These are phyloP conservation scores for Sebastes trivittatus DNA, from an alignment of 2,797 vertebrate species.

Conservation along the genomic window DNA sequence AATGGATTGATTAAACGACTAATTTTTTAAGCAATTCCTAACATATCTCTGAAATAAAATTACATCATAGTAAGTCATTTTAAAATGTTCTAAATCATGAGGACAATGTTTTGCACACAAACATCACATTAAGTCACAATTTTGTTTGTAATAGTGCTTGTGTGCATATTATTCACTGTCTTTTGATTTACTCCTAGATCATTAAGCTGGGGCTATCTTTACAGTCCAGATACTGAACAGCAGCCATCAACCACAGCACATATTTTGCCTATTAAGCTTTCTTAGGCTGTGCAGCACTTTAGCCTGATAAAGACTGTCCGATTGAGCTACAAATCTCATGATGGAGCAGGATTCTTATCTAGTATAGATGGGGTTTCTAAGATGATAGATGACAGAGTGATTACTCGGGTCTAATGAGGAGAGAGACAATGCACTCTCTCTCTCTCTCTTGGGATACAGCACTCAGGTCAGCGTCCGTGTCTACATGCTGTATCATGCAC, in stretches of 20 bases:
- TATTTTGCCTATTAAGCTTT: conserved; percentile 44
- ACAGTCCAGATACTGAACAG: conserved; percentile 29
- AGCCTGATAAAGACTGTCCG: conserved; percentile 57
- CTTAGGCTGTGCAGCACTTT: conserved; percentile 41
- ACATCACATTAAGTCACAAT: not conserved
- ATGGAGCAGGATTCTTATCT: conserved; percentile 67
- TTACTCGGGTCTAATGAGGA: conserved; percentile 31
- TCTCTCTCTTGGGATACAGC: conserved; percentile 1
- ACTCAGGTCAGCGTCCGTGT: conserved; percentile 28
- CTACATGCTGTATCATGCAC: conserved; percentile 27
- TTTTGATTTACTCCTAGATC: not conserved
- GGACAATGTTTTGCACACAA: not conserved
- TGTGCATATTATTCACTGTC: not conserved
- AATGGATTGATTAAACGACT: not conserved
- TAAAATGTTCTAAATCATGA: not conserved
- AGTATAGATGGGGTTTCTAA: conserved; percentile 43
- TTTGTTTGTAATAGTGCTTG: not conserved
- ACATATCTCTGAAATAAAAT: not conserved
- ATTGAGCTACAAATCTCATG: conserved; percentile 57
- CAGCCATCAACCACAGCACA: conserved; percentile 20
- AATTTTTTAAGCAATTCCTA: not conserved
- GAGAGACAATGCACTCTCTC: conserved; percentile 25
- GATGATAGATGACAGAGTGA: conserved; percentile 43
- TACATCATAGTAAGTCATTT: not conserved
- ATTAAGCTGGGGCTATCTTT: conserved; percentile 20